Percentiles rank a stretch among this genome's conserved stretches.
Evolutionary conservation across 2,113 vertebrate species (phyloP).

Genomic region (Scartelaos histophorus): DNA sequence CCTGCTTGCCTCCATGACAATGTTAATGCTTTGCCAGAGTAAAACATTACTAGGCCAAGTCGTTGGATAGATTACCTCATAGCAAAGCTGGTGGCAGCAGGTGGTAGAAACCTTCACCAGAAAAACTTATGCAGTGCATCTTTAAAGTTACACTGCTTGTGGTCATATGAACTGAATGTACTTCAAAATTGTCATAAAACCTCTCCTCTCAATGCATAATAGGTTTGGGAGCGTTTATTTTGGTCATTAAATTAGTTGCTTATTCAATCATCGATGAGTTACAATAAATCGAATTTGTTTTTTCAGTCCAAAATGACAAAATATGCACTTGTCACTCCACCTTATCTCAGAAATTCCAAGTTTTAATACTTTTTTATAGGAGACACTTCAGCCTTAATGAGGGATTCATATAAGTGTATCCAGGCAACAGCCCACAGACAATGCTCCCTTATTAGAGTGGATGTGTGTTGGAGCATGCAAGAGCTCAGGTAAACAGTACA

Average conservation of each 20-base stretch:
- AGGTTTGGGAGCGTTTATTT: not conserved
- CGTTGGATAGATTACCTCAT: no score
- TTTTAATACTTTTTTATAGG: not conserved
- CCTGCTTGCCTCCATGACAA: no score
- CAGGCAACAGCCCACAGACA: not conserved
- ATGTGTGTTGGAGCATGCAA: constrained; percentile 1
- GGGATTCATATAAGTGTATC: not conserved
- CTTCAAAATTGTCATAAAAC: no score
- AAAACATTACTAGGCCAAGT: no score
- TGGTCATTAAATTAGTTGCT: not conserved
- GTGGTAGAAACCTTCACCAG: no score
- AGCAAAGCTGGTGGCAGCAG: no score
- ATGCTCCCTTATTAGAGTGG: not conserved
- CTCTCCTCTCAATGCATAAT: no score
- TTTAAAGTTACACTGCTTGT: no score
- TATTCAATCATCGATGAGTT: not conserved
- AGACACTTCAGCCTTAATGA: not conserved
- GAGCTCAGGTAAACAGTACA: constrained; percentile 34
- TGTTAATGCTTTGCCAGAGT: no score
- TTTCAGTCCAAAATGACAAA: not conserved
- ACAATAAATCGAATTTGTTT: not conserved
- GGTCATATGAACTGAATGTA: no score
- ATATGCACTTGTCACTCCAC: not conserved
- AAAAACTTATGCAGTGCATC: no score
- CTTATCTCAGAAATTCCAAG: not conserved